Base-by-base conservation (phyloP, 2,888 invertebrate genomes). In the Eilema caniola region DNA sequence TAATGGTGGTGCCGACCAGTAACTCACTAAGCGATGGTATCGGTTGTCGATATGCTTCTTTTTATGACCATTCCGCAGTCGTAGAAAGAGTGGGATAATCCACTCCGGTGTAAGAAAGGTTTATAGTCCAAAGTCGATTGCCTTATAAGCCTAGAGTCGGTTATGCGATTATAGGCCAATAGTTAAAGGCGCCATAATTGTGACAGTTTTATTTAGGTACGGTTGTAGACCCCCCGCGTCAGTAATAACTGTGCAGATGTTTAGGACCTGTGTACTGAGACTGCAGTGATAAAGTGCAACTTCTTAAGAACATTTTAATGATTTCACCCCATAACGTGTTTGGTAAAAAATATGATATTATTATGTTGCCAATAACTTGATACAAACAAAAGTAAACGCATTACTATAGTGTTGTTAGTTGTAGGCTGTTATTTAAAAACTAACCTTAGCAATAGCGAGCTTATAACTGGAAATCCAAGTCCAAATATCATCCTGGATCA, bases 1-100 rank as follows among this genome's bases (percentile, higher is more conserved):
- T 94, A 93, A 92, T 93, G 88, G 88, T 77, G 81, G 83, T 82
- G 85, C 80, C 80, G 83, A 85, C 81, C 90, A 85, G 91, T 94
- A 93, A 92, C 89, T 94, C 92, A 93, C 94, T 89, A 89, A 90
- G 90, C 89, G 93, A 93, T 93, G 89, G 83, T 94, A 94, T 94
- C 92, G 88, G 83, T 88, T 89, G 91, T 90, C 92, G 91, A 93
- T 92, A 91, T 90, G 86, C 88, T 87, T 86, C 86, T 93, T 93
- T 93, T 94, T 94, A 93, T 91, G 92, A 92, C 88, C 90, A 85
- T 84, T 88, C 85, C 80, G 66, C 83, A 88, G 89, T 91, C 89
- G 90, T 83, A 89, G 89, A 90, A 91, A 90, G 83, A 90, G 88
- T 89, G 87, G 80, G 85, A 76, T 86, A 87, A 88, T 79, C 78